Base-by-base conservation (phyloP, 1,140 invertebrate species). In the Antheraea mylitta region DNA sequence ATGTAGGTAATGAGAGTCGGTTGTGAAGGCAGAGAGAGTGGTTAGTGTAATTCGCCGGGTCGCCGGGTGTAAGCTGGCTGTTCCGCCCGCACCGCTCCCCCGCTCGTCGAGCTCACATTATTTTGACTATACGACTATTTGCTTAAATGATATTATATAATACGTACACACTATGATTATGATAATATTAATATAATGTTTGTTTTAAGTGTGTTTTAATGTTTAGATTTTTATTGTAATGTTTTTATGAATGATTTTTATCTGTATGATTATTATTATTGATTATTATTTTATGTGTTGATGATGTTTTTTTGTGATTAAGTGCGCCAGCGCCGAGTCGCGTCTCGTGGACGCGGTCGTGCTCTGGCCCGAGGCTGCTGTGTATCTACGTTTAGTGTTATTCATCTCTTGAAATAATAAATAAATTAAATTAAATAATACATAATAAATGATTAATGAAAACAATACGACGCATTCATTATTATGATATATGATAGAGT, bases 121-220 rank as follows among this genome's bases (percentile, higher is more conserved):
- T 90, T 91, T 90, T 91, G 86, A 89, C 85, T 89, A 89, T 91
- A 90, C 86, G 86, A 90, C 83, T 89, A 90, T 90, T 90, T 83
- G 89, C 89, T 91, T 91, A 90, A 89, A 91, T 87, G 86, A 90
- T 91, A 89, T 89, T 88, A 90, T 89, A 86, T 81, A 82, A 62
- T 89, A 87, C 82, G 81, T 89, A 90, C 86, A 90, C 87, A 89
- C 87, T 90, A 90, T 89, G 83, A 90, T 89, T 88, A 91, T 82
- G 82, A 91, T 91, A 91, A 91, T 91, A 91, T 92, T 90, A 92
- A 92, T 92, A 92, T 92, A 92, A 92, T 92, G 90, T 92, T 92
- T 92, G 90, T 91, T 91, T 91, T 91, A 91, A 90, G 89, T 88
- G 89, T 91, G 89, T 91, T 91, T 91, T 91, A 91, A 91, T 89